Conservation (phyloP, 2,888 invertebrate genomes). For the Tenthredo notha region DNA sequence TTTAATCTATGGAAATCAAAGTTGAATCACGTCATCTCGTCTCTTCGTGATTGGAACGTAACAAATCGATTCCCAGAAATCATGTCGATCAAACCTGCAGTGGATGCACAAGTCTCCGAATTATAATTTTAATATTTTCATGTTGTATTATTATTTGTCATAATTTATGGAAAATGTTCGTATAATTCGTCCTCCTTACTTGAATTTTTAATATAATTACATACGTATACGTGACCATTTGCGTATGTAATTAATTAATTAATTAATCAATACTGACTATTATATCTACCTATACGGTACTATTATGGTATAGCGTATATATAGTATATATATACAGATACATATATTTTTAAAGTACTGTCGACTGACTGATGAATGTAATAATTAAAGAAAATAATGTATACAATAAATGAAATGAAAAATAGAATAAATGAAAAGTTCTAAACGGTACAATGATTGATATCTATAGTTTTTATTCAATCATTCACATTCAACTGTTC, state of each 20-base stretch:
- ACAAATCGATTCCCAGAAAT: conserved; percentile 17
- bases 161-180: background rate
- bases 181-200: background rate
- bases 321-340: background rate
- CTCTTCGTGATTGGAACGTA: conserved; percentile 78
- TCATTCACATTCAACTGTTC: background rate
- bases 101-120: conserved; percentile 57
- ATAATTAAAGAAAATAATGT: conserved; percentile 1
- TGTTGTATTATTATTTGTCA: background rate
- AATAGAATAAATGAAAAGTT: background rate
- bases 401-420: conserved; percentile 3
- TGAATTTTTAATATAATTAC: background rate
- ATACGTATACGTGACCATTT: background rate
- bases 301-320: background rate
- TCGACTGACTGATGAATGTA: background rate
- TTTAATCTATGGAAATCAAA: conserved; percentile 78
- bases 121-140: conserved; percentile 25
- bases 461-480: background rate
- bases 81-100: conserved; percentile 36
- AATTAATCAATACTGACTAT: background rate
- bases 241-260: background rate
- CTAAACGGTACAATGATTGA: background rate
- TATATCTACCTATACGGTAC: background rate
- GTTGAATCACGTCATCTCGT: conserved; percentile 78
- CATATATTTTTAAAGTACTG: background rate